phyloP scores from a whole-genome alignment of 2,113 vertebrate genomes.

The Neoarius graeffei region DNA sequence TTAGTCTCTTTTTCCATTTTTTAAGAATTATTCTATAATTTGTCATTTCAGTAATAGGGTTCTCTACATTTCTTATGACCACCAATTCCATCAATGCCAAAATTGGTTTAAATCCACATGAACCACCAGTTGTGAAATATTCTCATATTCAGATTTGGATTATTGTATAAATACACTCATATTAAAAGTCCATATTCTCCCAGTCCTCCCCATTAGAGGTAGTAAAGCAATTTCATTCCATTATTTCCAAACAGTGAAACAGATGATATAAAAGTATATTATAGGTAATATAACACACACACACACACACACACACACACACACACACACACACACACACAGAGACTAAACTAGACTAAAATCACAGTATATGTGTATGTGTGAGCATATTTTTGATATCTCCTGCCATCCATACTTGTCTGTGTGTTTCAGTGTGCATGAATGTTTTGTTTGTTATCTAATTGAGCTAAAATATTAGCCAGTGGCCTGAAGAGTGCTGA shows the following conservation, averaged over 20 bases:
- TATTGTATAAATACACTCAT: not conserved
- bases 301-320: constrained; percentile 42
- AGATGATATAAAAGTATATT: not conserved
- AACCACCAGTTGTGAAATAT: not conserved
- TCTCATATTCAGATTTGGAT: not conserved
- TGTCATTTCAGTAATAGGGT: not conserved
- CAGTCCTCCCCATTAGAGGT: not conserved
- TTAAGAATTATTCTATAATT: not conserved
- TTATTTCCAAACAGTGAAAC: not conserved
- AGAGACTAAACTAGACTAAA: not conserved
- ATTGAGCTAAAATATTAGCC: constrained; percentile 20
- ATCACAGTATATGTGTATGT: not conserved
- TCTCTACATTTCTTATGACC: not conserved
- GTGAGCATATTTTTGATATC: not conserved
- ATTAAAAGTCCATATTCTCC: not conserved
- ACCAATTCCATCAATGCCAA: not conserved
- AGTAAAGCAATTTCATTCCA: not conserved
- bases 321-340: constrained; percentile 41
- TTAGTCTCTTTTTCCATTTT: not conserved
- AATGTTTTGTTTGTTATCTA: constrained; percentile 4
- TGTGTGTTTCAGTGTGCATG: constrained; percentile 3
- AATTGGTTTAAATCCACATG: not conserved
- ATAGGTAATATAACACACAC: not conserved
- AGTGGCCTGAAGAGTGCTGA: constrained; percentile 18
- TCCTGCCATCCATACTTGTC: not conserved